A percentile compares a stretch with the other conserved stretches of the same genome.
Evolutionary conservation across 2,113 vertebrate species (phyloP).

Genomic region (Leuciscus idus): DNA sequence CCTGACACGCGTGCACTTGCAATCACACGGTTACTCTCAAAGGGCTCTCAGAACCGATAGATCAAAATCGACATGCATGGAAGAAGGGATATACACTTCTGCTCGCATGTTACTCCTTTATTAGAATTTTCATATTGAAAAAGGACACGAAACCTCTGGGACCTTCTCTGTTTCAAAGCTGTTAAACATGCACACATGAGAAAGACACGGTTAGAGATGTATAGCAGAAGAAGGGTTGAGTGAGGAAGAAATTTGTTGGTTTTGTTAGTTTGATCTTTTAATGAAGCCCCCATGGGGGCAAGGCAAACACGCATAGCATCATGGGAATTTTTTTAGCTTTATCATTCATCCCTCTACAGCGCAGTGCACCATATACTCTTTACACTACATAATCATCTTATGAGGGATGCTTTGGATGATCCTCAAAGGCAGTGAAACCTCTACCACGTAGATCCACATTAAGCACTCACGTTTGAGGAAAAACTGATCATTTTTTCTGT

Average conservation of each 20-base stretch:
- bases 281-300: constrained; percentile 37
- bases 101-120: background rate
- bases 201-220: constrained; percentile 43
- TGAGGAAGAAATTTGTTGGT: constrained; percentile 54
- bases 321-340: constrained; percentile 21
- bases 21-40: constrained; percentile 20
- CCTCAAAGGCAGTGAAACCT: constrained; percentile 6
- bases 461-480: background rate
- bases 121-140: background rate
- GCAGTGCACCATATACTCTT: constrained; percentile 5
- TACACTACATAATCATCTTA: constrained; percentile 15
- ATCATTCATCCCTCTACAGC: constrained; percentile 5
- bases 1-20: constrained; percentile 22
- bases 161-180: constrained; percentile 21
- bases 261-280: constrained; percentile 51
- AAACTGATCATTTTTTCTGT: background rate
- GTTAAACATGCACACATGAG: background rate
- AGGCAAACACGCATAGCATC: constrained; percentile 26
- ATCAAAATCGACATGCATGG: background rate
- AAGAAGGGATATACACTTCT: background rate
- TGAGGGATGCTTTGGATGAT: background rate
- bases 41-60: background rate
- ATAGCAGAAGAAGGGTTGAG: constrained; percentile 55
- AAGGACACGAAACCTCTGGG: constrained; percentile 1
- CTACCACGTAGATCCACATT: background rate